Evolutionary conservation across 2,888 invertebrate genomes (phyloP).

Genomic region (Taenaris catops): DNA sequence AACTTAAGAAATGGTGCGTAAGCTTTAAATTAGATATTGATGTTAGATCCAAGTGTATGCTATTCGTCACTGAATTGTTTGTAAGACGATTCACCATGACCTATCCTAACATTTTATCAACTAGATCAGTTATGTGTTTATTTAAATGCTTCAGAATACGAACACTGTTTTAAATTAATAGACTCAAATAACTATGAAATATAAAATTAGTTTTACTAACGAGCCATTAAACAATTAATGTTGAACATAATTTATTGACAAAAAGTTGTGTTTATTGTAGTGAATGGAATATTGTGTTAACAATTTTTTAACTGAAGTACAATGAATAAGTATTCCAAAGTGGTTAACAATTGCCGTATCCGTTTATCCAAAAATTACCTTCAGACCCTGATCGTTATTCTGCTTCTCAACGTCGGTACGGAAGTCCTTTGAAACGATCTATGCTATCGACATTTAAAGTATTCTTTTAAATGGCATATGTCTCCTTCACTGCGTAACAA

Average conservation of each 20-base stretch:
- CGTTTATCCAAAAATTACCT: constrained; percentile 28
- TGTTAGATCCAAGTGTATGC: constrained; percentile 3
- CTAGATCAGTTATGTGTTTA: constrained; percentile 11
- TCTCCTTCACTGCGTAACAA: neutral
- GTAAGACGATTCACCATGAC: constrained; percentile 56
- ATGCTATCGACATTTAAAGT: constrained; percentile 12
- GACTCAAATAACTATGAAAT: too few species aligned
- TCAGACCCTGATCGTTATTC: constrained; percentile 26
- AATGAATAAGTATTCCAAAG: constrained; percentile 24
- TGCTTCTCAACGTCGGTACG: constrained; percentile 21
- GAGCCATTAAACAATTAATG: too few species aligned
- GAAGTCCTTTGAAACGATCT: constrained; percentile 23
- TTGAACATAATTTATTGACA: too few species aligned
- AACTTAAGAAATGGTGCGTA: constrained; percentile 75
- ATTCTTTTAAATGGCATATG: constrained; percentile 10
- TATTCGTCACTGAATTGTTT: constrained; percentile 18
- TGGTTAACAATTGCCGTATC: constrained; percentile 29
- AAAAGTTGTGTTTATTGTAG: neutral
- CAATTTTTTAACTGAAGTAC: constrained; percentile 15
- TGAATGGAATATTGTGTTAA: constrained; percentile 7
- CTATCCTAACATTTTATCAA: constrained; percentile 72
- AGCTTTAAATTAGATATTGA: constrained; percentile 29
- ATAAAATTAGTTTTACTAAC: too few species aligned
- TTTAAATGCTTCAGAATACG: too few species aligned
- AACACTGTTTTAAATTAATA: too few species aligned